Conservation (phyloP, 2,888 invertebrate genomes). For the Epiblema foenella region DNA sequence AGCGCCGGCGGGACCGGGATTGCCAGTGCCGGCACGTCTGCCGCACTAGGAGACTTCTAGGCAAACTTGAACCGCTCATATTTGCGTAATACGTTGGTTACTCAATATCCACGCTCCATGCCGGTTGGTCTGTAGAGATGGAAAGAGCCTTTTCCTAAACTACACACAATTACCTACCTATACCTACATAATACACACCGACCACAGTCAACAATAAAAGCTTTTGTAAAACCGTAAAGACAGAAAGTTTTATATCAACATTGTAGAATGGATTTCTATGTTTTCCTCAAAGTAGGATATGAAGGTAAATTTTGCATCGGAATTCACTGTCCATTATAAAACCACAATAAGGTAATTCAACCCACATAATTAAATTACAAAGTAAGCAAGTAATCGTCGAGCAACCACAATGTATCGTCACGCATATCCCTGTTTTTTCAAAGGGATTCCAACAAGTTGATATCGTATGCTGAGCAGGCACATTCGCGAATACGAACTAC, state of each 20-base stretch:
- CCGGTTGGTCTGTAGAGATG: no score
- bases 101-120: no score
- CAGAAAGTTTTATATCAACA: no score
- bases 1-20: conserved; percentile 17
- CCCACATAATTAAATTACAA: conserved; percentile 13
- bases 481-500: conserved; percentile 8
- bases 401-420: conserved; percentile 34
- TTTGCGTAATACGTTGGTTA: background rate
- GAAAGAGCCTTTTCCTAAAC: no score
- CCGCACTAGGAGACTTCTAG: background rate
- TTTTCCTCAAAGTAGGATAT: no score
- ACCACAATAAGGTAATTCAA: conserved; percentile 21
- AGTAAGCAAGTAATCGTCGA: conserved; percentile 17
- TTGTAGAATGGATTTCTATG: background rate
- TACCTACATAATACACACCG: no score
- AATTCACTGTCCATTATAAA: conserved; percentile 22
- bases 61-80: background rate
- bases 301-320: background rate
- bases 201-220: no score
- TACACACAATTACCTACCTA: no score
- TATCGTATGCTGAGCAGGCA: conserved; percentile 8
- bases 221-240: no score
- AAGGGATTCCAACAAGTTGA: background rate
- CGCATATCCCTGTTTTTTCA: conserved; percentile 3
- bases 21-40: conserved; percentile 14